Percentiles rank a stretch among this genome's conserved stretches.
Evolutionary conservation across 2,888 invertebrate species (phyloP).

Genomic region (Chrysolina oricalcia): DNA sequence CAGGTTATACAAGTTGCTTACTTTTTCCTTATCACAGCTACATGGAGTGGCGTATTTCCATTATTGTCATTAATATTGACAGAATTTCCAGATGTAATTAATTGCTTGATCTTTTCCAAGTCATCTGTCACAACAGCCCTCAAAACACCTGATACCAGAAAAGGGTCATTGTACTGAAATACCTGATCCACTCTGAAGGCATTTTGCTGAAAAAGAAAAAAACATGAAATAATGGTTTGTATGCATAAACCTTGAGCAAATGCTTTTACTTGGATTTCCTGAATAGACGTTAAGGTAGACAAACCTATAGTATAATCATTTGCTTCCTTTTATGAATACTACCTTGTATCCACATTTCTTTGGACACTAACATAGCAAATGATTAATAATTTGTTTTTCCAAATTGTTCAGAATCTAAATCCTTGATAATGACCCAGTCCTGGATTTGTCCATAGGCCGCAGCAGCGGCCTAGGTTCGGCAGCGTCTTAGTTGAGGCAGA

Average conservation of each 20-base stretch:
- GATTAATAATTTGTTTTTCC: too few relatives aligned
- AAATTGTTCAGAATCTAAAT: too few relatives aligned
- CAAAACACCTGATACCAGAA: conserved; percentile 52
- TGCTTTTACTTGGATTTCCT: too few relatives aligned
- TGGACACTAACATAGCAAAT: conserved; percentile 30
- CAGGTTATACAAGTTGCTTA: not conserved
- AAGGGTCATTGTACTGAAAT: conserved; percentile 54
- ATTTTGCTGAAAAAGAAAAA: not conserved
- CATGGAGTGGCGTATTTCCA: conserved; percentile 62
- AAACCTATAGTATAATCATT: too few relatives aligned
- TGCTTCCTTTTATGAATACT: too few relatives aligned
- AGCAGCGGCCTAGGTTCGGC: too few relatives aligned
- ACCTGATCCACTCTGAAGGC: not conserved
- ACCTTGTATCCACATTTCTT: conserved; percentile 52
- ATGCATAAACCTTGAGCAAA: conserved; percentile 53
- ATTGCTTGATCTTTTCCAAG: conserved; percentile 52
- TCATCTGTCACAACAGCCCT: conserved; percentile 55
- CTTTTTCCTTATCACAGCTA: conserved; percentile 52
- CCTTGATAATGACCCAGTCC: too few relatives aligned
- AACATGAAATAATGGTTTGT: conserved; percentile 37
- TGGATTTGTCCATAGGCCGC: too few relatives aligned
- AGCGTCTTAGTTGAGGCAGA: too few relatives aligned
- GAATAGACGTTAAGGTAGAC: too few relatives aligned
- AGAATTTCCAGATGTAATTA: conserved; percentile 54
- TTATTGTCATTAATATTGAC: conserved; percentile 60